Evolutionary conservation across 2,888 invertebrate species (phyloP).

Genomic region (Drosophila nr. perissopoda): DNA sequence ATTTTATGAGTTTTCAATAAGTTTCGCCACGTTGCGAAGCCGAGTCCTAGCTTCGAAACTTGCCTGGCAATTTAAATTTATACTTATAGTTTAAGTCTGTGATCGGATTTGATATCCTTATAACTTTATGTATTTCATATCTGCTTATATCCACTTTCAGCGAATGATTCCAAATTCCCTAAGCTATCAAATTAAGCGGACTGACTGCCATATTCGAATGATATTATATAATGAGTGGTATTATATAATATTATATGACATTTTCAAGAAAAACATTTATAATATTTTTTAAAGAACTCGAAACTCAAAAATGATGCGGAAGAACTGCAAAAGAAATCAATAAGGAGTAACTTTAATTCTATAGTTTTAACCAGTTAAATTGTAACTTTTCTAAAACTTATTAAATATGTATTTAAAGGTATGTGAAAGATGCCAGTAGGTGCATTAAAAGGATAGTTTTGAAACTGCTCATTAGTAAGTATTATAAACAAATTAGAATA

Average conservation of each 20-base stretch:
- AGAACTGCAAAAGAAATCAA: not conserved
- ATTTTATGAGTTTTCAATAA: slow-evolving; percentile 74
- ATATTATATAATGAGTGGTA: no score
- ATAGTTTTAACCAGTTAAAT: not conserved
- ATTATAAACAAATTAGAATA: not conserved
- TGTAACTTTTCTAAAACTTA: not conserved
- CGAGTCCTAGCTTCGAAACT: slow-evolving; percentile 1
- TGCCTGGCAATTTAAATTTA: slow-evolving; percentile 14
- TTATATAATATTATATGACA: not conserved
- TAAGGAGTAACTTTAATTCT: not conserved
- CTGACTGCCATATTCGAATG: not conserved
- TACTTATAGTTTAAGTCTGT: slow-evolving; percentile 14
- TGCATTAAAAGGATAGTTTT: not conserved
- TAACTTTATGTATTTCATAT: not conserved
- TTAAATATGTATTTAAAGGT: not conserved
- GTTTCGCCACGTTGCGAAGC: slow-evolving; percentile 40
- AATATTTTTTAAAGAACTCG: no score
- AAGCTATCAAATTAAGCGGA: not conserved
- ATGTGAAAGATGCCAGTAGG: not conserved
- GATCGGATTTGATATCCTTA: slow-evolving; percentile 16
- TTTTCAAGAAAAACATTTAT: not conserved
- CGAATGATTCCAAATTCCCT: not conserved
- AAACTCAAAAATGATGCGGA: not conserved
- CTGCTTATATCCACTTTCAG: not conserved
- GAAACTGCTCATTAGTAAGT: not conserved